Evolutionary conservation across 2,113 vertebrate genomes (phyloP), one percentile per base, ranked within the genome.

Genomic region (Mastomys coucha): DNA sequence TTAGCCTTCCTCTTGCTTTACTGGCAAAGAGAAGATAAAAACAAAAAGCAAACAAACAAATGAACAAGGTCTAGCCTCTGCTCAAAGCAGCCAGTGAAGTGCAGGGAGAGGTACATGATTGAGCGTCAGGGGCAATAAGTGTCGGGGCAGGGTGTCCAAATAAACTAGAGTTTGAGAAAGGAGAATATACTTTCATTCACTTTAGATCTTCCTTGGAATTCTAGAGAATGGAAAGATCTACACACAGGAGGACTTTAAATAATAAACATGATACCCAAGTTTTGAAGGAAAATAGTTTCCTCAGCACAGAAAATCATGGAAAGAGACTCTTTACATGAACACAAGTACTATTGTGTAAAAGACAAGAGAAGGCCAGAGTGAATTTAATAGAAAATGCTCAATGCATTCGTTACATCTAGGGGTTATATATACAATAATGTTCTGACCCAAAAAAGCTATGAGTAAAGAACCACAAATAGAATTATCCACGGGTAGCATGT

Each of bases 111-210:
- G 17, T 16, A 12, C 28, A 67, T 0, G 9, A 33, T 1, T 2
- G 20, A n/a, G n/a, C n/a, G n/a, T n/a, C n/a, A n/a, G n/a, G 39
- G 3, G 1, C 42, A 70, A 2, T 20, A 13, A 0, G 17, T 1
- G 5, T 28, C 2, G 0, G 7, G 2, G 3, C 28, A 1, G 20
- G n/a, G 8, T n/a, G 24, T 22, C 1, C 11, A 2, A 10, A 31
- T 12, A 76, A 39, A 16, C 49, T 31, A 92, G 53, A 20, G 51
- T 12, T 19, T 0, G 0, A 78, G 53, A 53, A 45, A 22, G 13
- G 58, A 77, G 51, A 39, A 13, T 26, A 13, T 10, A 31, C 26
- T 84, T 92, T 65, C 28, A 26, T 16, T 91, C 53, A 69, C n/a
- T 75, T 91, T 33, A 36, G 39, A 49, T 72, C 85, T 89, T 20